These are phyloP conservation scores for Ctenodactylus gundi DNA, from an alignment of 2,113 vertebrate species.

Conservation along the genomic window DNA sequence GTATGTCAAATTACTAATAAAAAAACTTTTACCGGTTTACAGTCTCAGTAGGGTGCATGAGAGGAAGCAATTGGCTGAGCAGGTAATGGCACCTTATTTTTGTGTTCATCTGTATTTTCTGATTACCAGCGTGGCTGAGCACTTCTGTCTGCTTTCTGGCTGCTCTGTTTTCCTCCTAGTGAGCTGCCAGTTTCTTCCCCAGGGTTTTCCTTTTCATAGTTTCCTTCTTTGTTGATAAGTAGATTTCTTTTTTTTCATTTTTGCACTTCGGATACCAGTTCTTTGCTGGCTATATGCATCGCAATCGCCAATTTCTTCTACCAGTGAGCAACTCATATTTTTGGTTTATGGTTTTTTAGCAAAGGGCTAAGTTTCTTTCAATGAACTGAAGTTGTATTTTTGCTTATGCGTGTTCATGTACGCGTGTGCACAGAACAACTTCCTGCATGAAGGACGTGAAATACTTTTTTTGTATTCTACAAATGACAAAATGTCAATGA, in stretches of 20 bases:
- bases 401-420: background rate
- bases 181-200: background rate
- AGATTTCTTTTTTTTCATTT: background rate
- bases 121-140: slow-evolving; percentile 11
- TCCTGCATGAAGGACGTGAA: background rate
- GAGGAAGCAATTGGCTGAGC: background rate
- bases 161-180: slow-evolving; percentile 5
- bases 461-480: background rate
- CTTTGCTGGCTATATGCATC: background rate
- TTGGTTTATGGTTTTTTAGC: background rate
- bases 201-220: background rate
- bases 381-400: background rate
- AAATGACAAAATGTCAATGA: background rate
- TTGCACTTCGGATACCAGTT: background rate
- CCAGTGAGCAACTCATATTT: background rate
- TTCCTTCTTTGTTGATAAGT: background rate
- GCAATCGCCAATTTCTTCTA: background rate
- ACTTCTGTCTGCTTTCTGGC: background rate
- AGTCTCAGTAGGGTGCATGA: background rate
- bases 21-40: slow-evolving; percentile 1
- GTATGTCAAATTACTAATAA: background rate
- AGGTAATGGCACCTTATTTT: slow-evolving; percentile 21
- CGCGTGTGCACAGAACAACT: background rate
- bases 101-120: slow-evolving; percentile 62
- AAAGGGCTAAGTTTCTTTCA: background rate